These are phyloP conservation scores for Masnerella sp. DNA, from an alignment of 2,888 invertebrate genomes.

Conservation along the genomic window DNA sequence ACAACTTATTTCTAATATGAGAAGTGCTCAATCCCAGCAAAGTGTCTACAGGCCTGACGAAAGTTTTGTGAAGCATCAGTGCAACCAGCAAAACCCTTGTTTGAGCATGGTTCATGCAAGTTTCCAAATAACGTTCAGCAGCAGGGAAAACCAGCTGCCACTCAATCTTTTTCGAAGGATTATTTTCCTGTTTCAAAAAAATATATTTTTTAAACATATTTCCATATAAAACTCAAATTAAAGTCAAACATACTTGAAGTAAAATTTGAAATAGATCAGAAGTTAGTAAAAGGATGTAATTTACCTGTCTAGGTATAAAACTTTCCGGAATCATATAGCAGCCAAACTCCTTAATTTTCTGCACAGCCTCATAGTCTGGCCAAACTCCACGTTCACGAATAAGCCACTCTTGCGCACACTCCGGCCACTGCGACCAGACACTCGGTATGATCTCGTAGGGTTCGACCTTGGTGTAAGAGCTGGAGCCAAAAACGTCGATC, in stretches of 20 bases:
- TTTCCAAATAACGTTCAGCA: constrained; percentile 87
- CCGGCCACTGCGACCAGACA: constrained; percentile 85
- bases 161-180: constrained; percentile 83
- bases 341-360: constrained; percentile 82
- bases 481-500: constrained; percentile 74
- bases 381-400: constrained; percentile 82
- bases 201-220: too few relatives aligned
- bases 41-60: constrained; percentile 83
- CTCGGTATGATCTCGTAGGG: constrained; percentile 85
- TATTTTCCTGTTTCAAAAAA: too few relatives aligned
- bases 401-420: constrained; percentile 84
- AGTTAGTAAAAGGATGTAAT: too few relatives aligned
- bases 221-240: too few relatives aligned
- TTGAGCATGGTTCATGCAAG: constrained; percentile 85
- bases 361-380: constrained; percentile 84
- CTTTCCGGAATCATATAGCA: constrained; percentile 86
- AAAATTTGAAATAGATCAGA: too few relatives aligned
- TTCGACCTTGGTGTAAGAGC: constrained; percentile 68
- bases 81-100: constrained; percentile 85
- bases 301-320: constrained; percentile 82
- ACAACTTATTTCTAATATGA: constrained; percentile 86
- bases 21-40: constrained; percentile 83
- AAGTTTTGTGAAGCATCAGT: constrained; percentile 85
- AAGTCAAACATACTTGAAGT: too few relatives aligned
- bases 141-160: constrained; percentile 89